Base-by-base conservation (phyloP, 2,113 vertebrate species). In the Lycaon pictus region DNA sequence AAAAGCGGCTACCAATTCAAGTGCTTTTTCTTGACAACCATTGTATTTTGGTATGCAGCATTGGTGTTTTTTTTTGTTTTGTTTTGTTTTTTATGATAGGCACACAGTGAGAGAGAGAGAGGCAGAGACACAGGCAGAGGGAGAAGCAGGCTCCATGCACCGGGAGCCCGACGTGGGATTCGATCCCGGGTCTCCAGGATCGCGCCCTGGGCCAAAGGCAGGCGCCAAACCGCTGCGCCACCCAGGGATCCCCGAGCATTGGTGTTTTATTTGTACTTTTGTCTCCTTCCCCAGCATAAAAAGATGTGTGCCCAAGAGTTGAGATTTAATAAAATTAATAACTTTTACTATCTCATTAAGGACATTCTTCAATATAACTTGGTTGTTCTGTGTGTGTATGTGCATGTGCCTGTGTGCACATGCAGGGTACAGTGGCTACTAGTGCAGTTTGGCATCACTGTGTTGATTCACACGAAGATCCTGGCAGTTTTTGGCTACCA, bases 351-450 rank as follows among this genome's bases (percentile, higher is more conserved):
- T 63, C 17, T 88, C 8, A 55, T 53, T 51, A 63, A 85, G 25
- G 48, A 58, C 79, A 86, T 67, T 95, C 69, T 84, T 76, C 88
- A 84, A 60, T 60, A 48, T 92, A 96, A 91, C 32, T 58, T 90
- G 53, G 29, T 76, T 51, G 10, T 29, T 63, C 11, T 62, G 19
- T 67, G 29, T n/a, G n/a, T 82, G 58, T 72, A 5, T 72, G 17
- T 89, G 25, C 43, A 27, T 69, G 51, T 71, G 63, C 43, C 4
- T 60, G 32, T 19, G 17, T 37, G n/a, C n/a, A 79, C 48, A 20
- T 27, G 32, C 29, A 81, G 23, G 76, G 29, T 35, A 55, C 16
- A 95, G 4, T 74, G 53, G 65, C 32, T 32, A 7, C 19, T 58
- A 51, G 22, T 93, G 48, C 23, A 84, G 19, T 88, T 96, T 82